Evolutionary conservation across 1,140 invertebrate genomes (phyloP), one percentile per base, ranked within the genome.

Genomic region (Drosophila arawakana): DNA sequence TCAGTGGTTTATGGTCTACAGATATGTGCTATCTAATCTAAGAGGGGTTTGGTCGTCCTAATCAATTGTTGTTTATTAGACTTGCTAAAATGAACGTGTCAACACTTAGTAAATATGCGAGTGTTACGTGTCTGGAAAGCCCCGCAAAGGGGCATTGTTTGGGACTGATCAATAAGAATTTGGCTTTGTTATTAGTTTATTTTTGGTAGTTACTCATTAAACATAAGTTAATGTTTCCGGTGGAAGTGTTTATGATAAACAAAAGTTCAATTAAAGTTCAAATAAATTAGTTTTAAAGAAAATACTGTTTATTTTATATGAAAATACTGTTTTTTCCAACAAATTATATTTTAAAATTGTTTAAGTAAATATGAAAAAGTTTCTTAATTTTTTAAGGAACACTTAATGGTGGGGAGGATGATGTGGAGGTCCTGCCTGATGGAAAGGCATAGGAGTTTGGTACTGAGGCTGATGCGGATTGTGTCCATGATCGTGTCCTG

Each of bases 11-110:
- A 69, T 60, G 57, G 7, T 5, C 18, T 61, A 15, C 1, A n/a
- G 71, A 73, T 73, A 73, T 61, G 57, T 8, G 13, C 37, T 73
- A 73, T 73, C 71, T 73, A 57, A 73, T 73, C 71, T 9, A 69
- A 2, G 35, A 7, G 57, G 65, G 65, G 41, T 60, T 68, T 54
- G 65, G 65, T 11, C 57, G 15, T 41, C 34, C 41, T 47, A 69
- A 60, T 73, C 63, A 47, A 49, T 61, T 52, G 41, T 55, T 52
- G 55, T 34, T n/a, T 15, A 37, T 54, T 54, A 18, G 21, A 54
- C 21, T 30, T 21, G 39, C 37, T 41, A 59, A 34, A 25, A 50
- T 67, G 41, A 52, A 66, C 46, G 15, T 57, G 39, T 35, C 13
- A 54, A 41, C 7, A 9, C 35, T 21, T 18, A 46, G 13, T 41